A percentile compares a stretch with the other conserved stretches of the same genome.
phyloP scores from a whole-genome alignment of 2,113 vertebrate genomes.

The Microcebus tavaratra region DNA sequence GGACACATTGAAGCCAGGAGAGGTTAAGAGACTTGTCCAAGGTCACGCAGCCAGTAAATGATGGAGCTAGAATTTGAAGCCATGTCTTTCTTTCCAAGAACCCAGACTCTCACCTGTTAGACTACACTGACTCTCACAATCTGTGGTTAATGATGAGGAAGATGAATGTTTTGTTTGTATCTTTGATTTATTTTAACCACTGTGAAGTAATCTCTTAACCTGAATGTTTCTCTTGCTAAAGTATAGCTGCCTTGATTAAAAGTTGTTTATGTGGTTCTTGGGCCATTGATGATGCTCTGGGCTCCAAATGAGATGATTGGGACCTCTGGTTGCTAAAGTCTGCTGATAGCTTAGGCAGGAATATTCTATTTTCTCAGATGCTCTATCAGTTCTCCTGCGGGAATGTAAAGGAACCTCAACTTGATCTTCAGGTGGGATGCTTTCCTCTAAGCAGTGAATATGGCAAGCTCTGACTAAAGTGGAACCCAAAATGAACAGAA shows the following conservation, averaged over 20 bases:
- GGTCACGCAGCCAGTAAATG: background rate
- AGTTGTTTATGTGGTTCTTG: background rate
- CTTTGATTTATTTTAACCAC: background rate
- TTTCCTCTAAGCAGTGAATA: background rate
- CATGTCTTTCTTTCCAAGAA: background rate
- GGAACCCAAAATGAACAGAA: background rate
- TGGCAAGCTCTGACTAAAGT: background rate
- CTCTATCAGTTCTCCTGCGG: background rate
- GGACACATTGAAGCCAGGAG: background rate
- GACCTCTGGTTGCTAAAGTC: background rate
- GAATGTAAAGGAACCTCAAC: background rate
- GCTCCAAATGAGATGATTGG: background rate
- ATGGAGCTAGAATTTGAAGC: background rate
- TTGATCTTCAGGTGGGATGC: background rate
- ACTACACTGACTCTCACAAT: background rate
- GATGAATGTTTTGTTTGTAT: background rate
- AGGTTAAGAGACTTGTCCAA: background rate
- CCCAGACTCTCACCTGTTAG: background rate
- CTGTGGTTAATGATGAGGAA: background rate
- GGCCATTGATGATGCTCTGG: background rate
- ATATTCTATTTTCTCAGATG: background rate
- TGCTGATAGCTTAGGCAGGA: background rate
- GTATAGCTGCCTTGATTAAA: background rate
- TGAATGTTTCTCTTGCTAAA: background rate
- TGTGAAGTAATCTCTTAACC: background rate